These are phyloP conservation scores for Sesia bembeciformis DNA, from an alignment of 2,888 invertebrate genomes.

Conservation along the genomic window DNA sequence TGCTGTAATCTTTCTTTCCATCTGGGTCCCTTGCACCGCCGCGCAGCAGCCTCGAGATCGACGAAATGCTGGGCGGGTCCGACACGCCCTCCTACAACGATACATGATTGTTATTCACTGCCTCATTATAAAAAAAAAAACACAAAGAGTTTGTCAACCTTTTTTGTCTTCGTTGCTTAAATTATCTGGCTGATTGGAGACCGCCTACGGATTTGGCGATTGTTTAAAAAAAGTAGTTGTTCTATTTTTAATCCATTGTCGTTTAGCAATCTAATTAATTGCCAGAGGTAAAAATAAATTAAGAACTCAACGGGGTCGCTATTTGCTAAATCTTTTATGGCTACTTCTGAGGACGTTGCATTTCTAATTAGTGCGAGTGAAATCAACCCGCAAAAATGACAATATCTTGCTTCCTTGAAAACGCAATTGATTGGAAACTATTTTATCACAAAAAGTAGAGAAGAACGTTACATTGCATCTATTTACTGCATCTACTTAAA, in stretches of 20 bases:
- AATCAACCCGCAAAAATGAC: background rate
- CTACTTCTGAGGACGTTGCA: background rate
- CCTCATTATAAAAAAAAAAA: slow-evolving; percentile 13
- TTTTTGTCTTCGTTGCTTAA: slow-evolving; percentile 11
- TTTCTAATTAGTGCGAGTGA: background rate
- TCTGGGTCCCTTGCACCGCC: slow-evolving; percentile 87
- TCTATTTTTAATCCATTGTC: slow-evolving; percentile 11
- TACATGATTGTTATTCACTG: slow-evolving; percentile 14
- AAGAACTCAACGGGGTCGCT: background rate
- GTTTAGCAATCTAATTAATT: slow-evolving; percentile 12
- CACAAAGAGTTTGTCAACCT: slow-evolving; percentile 2
- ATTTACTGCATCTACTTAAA: no score
- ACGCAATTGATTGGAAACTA: no score
- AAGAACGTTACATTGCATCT: no score
- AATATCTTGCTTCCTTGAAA: no score
- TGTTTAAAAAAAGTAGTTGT: slow-evolving; percentile 12
- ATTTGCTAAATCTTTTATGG: background rate
- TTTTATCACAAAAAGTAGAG: no score
- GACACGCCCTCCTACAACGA: slow-evolving; percentile 87
- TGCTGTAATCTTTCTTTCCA: slow-evolving; percentile 91
- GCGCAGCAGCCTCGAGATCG: slow-evolving; percentile 91
- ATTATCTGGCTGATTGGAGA: slow-evolving; percentile 10
- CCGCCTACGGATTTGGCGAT: slow-evolving; percentile 11
- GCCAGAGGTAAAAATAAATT: background rate
- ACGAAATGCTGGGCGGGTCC: slow-evolving; percentile 95